Evolutionary conservation across 2,888 invertebrate genomes (phyloP).

Genomic region (Ornithoptera priamus): DNA sequence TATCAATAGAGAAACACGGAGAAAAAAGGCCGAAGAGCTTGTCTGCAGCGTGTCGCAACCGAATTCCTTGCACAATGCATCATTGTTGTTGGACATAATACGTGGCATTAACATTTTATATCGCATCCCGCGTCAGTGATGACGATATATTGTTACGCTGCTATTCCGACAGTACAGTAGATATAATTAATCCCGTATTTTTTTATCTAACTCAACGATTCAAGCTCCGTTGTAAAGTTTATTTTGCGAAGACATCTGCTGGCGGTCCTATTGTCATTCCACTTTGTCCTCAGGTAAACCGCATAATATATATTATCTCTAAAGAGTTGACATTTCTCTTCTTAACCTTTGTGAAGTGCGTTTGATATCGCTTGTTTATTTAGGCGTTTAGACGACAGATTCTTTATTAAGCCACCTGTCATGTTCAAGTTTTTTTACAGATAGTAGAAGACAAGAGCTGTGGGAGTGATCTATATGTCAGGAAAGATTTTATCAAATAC

Average conservation of each 20-base stretch:
- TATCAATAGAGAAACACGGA: constrained; percentile 56
- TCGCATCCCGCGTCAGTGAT: constrained; percentile 75
- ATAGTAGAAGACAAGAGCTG: background rate
- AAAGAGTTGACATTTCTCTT: constrained; percentile 74
- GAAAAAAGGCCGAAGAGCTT: constrained; percentile 57
- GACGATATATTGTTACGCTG: constrained; percentile 74
- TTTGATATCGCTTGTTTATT: constrained; percentile 70
- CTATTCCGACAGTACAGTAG: constrained; percentile 37
- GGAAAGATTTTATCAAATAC: background rate
- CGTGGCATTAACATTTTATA: constrained; percentile 76
- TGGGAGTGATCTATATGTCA: background rate
- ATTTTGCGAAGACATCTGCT: constrained; percentile 77
- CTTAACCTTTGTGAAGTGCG: constrained; percentile 67
- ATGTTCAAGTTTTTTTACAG: constrained; percentile 34
- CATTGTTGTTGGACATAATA: constrained; percentile 75
- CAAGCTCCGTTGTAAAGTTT: constrained; percentile 70
- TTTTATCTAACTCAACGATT: constrained; percentile 61
- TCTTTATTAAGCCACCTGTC: constrained; percentile 57
- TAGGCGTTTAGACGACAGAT: constrained; percentile 50
- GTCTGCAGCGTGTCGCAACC: constrained; percentile 55
- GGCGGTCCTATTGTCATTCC: constrained; percentile 60
- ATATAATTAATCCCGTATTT: constrained; percentile 50
- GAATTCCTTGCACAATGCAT: constrained; percentile 69
- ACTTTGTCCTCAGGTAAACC: constrained; percentile 69
- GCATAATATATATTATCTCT: constrained; percentile 74